These are phyloP conservation scores for Blastobasis lacticolella DNA, from an alignment of 2,888 invertebrate species.

Conservation along the genomic window DNA sequence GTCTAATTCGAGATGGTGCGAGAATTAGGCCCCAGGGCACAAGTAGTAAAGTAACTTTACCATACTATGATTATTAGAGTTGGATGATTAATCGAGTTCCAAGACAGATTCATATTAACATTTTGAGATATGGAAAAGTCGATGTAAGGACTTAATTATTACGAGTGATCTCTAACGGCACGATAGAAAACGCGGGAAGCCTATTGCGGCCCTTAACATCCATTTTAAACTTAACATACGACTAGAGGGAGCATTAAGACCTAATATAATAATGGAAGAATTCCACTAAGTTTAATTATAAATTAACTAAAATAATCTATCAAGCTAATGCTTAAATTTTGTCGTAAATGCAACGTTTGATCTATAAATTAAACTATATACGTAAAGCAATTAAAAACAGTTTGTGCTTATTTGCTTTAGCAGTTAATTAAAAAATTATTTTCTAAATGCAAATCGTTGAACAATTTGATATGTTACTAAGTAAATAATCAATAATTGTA, in stretches of 20 bases:
- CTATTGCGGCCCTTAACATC: too few relatives aligned
- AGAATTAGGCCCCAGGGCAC: too few relatives aligned
- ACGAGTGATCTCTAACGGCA: too few relatives aligned
- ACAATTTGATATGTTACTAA: conserved; percentile 35
- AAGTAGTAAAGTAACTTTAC: too few relatives aligned
- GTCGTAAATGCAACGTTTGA: conserved; percentile 44
- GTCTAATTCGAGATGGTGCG: too few relatives aligned
- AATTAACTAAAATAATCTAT: conserved; percentile 10
- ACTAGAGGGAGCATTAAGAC: conserved; percentile 28
- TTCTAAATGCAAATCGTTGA: conserved; percentile 43
- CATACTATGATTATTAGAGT: too few relatives aligned
- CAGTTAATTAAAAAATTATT: neutral
- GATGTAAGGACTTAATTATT: too few relatives aligned
- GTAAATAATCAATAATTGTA: conserved; percentile 2
- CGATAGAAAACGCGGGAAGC: too few relatives aligned
- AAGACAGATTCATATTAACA: too few relatives aligned
- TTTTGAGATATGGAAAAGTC: too few relatives aligned
- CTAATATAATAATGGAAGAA: conserved; percentile 20
- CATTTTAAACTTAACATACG: conserved; percentile 33
- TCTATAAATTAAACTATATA: conserved; percentile 21
- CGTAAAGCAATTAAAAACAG: neutral
- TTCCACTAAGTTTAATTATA: conserved; percentile 13
- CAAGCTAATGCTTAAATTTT: neutral
- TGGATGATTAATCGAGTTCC: too few relatives aligned
- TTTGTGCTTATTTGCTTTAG: neutral